These are phyloP conservation scores for Drosophila busckii DNA, from an alignment of 1,140 invertebrate species.

Conservation along the genomic window DNA sequence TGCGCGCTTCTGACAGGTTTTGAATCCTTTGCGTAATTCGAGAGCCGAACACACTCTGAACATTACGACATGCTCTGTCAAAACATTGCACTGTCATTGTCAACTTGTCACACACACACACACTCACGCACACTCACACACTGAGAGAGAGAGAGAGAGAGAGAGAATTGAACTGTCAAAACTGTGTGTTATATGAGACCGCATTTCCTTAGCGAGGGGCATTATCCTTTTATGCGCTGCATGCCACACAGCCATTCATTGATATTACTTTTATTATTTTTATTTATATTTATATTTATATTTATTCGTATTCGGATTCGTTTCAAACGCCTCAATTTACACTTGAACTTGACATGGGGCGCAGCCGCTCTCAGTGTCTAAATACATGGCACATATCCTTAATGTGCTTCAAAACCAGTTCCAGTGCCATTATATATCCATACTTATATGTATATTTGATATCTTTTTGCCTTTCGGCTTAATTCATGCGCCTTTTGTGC, in stretches of 20 bases:
- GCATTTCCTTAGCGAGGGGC: conserved; percentile 45
- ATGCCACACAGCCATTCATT: conserved; percentile 46
- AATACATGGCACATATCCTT: no score
- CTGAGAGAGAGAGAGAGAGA: neutral
- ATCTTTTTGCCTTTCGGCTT: conserved; percentile 30
- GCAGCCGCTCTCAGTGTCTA: neutral
- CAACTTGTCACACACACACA: conserved; percentile 28
- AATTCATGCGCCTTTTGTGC: conserved; percentile 64
- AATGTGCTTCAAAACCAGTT: no score
- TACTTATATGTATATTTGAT: conserved; percentile 13
- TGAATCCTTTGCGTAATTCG: conserved; percentile 4
- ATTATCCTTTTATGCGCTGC: conserved; percentile 31
- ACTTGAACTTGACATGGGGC: conserved; percentile 50
- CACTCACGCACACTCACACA: conserved; percentile 5
- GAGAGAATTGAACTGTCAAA: conserved; percentile 46
- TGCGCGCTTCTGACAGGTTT: neutral
- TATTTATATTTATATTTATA: no score
- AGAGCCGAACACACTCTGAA: conserved; percentile 20
- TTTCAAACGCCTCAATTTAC: conserved; percentile 58
- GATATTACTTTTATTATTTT: no score
- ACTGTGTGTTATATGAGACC: conserved; percentile 51
- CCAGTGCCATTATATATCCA: conserved; percentile 7
- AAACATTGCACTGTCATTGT: conserved; percentile 66
- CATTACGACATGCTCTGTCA: conserved; percentile 72
- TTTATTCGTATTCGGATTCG: no score